Evolutionary conservation across 2,113 vertebrate species (phyloP).

Genomic region (Brevimyrus niger): DNA sequence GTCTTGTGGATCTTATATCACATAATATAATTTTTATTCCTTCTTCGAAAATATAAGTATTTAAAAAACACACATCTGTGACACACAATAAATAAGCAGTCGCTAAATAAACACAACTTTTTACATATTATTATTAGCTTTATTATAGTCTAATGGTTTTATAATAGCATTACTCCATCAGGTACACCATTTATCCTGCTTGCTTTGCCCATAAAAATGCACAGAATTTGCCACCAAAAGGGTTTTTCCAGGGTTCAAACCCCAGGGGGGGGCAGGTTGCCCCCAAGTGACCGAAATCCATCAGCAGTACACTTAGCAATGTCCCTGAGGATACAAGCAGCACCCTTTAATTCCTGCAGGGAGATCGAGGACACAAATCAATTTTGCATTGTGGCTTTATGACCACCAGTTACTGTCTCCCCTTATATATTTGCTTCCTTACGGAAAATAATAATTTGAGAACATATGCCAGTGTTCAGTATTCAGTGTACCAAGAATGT

Average conservation of each 20-base stretch:
- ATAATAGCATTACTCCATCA: conserved; percentile 23
- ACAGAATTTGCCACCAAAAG: conserved; percentile 37
- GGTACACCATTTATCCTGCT: background rate
- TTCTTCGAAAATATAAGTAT: background rate
- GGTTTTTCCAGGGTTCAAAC: conserved; percentile 55
- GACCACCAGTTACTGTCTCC: conserved; percentile 36
- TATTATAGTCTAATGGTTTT: background rate
- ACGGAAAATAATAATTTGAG: conserved; percentile 15
- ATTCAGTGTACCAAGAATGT: background rate
- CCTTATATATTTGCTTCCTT: conserved; percentile 36
- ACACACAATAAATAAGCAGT: background rate
- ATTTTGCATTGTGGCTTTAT: conserved; percentile 40
- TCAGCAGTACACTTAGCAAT: conserved; percentile 55
- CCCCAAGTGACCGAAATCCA: conserved; percentile 55
- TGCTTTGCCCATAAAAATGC: background rate
- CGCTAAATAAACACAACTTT: background rate
- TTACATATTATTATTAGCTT: background rate
- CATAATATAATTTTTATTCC: conserved; percentile 36
- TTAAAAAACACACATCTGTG: background rate
- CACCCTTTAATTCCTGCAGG: conserved; percentile 37
- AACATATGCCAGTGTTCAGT: conserved; percentile 18
- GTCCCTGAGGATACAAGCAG: conserved; percentile 56
- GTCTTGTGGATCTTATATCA: conserved; percentile 36
- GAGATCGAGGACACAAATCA: conserved; percentile 51
- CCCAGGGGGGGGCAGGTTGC: conserved; percentile 45